phyloP scores from a whole-genome alignment of 2,797 vertebrate species.

The Parotocinclus haroldoi region DNA sequence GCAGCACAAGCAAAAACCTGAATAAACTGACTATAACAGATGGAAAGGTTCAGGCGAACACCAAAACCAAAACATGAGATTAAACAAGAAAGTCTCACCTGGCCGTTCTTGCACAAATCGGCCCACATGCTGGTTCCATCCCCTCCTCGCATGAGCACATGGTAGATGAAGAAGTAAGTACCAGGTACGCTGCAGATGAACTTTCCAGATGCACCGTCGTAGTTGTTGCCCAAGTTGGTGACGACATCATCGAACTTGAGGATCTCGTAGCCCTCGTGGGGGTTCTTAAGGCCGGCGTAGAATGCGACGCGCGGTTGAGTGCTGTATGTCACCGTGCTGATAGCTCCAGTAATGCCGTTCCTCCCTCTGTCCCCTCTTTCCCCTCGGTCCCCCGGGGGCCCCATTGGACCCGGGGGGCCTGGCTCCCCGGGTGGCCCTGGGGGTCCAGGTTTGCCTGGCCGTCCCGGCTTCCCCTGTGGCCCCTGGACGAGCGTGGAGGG shows the following conservation, averaged over 20 bases:
- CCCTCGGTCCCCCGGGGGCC: constrained; percentile 84
- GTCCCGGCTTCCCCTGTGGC: constrained; percentile 88
- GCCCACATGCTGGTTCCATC: constrained; percentile 99
- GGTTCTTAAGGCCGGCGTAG: constrained; percentile 95
- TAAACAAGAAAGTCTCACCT: constrained; percentile 73
- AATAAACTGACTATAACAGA: too few relatives aligned
- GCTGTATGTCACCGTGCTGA: constrained; percentile 94
- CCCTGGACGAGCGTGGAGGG: constrained; percentile 83
- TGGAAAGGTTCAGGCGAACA: too few relatives aligned
- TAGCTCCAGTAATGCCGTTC: constrained; percentile 65
- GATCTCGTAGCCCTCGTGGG: constrained; percentile 96
- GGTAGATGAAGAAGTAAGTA: constrained; percentile 99
- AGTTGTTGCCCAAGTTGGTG: constrained; percentile 97
- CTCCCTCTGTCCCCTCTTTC: constrained; percentile 70
- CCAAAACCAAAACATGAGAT: too few relatives aligned
- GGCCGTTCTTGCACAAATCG: constrained; percentile 97
- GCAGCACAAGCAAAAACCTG: too few relatives aligned
- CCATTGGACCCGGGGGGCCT: constrained; percentile 84
- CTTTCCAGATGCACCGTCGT: constrained; percentile 90
- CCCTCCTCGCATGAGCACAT: constrained; percentile 96
- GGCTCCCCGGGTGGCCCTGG: constrained; percentile 86
- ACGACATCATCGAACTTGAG: constrained; percentile 98
- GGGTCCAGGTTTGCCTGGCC: constrained; percentile 86
- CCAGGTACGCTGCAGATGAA: constrained; percentile 95
- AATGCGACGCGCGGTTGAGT: constrained; percentile 91